Base-by-base conservation (phyloP, 2,113 vertebrate genomes). In the Oreocharis arfaki region DNA sequence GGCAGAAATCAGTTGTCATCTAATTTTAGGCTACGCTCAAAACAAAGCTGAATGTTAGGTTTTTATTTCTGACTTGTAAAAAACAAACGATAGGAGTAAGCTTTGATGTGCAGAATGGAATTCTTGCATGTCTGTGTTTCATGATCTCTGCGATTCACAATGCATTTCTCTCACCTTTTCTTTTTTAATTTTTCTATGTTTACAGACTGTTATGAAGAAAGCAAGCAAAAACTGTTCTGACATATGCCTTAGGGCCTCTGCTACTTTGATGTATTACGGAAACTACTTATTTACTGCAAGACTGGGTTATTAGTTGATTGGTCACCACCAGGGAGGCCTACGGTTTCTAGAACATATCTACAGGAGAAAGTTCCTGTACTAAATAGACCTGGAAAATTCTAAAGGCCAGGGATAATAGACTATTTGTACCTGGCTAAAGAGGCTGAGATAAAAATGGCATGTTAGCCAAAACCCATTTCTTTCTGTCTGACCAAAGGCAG, bases 41-140 rank as follows among this genome's bases (percentile, higher is more conserved):
- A 95, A 75, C 67, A 52, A 82, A 80, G 10, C 12, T 46, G 30
- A 68, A 71, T 50, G 55, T 16, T 69, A 24, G 30, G 24, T 55
- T 69, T 88, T 56, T 83, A 73, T 35, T 73, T 92, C 41, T 79
- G 44, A 39, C 50, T 78, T 26, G 10, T 61, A 17, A 33, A 75
- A 13, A 64, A 64, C 30, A 70, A 90, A 74, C 0, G 0, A 14
- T 24, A 35, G 28, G 1, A 50, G 5, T 15, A 53, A 83, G 22
- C 37, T 90, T 88, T 86, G 52, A 77, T 80, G 49, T 86, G 35
- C 47, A 79, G 69, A 61, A 44, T 1, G 37, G 37, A 80, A 37
- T 78, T 87, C 24, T 78, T 79, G 28, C 10, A 13, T 19, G 14
- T 10, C 12, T 56, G 33, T 4, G 6, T 46, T 77, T 59, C 55